These are phyloP conservation scores for Zootoca vivipara DNA, from an alignment of 2,113 vertebrate species.

Conservation along the genomic window DNA sequence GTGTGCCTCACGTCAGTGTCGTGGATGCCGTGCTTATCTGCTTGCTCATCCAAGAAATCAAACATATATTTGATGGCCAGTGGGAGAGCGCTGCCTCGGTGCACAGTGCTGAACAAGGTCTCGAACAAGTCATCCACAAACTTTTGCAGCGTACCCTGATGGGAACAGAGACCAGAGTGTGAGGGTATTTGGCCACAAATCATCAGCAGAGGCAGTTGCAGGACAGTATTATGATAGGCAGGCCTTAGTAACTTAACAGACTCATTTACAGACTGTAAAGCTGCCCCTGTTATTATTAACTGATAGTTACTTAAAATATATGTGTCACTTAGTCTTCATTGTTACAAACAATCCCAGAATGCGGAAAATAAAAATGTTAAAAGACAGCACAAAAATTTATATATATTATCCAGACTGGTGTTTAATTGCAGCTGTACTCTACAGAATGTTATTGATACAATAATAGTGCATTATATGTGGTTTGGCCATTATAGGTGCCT, in stretches of 20 bases:
- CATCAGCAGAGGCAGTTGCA: neutral
- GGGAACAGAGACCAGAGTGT: conserved; percentile 15
- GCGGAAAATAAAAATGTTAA: too few species aligned
- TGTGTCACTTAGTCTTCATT: too few species aligned
- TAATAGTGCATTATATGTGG: too few species aligned
- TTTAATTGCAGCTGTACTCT: too few species aligned
- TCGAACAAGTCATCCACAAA: conserved; percentile 98
- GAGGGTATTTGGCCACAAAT: neutral
- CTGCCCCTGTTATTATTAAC: neutral
- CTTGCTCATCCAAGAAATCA: conserved; percentile 98
- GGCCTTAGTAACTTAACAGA: neutral
- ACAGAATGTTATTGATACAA: too few species aligned
- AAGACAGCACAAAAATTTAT: too few species aligned
- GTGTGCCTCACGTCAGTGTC: conserved; percentile 97
- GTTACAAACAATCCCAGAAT: too few species aligned
- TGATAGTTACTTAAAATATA: too few species aligned
- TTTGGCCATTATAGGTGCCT: too few species aligned
- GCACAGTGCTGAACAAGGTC: conserved; percentile 97
- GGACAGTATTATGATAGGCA: conserved; percentile 29
- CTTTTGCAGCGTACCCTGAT: conserved; percentile 95
- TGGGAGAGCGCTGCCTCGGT: conserved; percentile 93
- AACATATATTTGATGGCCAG: conserved; percentile 99
- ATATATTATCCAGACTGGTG: too few species aligned
- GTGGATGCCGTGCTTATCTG: conserved; percentile 93
- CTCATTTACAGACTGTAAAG: neutral